Conservation (phyloP, 1,140 invertebrate genomes). For the Pristionchus pacificus region DNA sequence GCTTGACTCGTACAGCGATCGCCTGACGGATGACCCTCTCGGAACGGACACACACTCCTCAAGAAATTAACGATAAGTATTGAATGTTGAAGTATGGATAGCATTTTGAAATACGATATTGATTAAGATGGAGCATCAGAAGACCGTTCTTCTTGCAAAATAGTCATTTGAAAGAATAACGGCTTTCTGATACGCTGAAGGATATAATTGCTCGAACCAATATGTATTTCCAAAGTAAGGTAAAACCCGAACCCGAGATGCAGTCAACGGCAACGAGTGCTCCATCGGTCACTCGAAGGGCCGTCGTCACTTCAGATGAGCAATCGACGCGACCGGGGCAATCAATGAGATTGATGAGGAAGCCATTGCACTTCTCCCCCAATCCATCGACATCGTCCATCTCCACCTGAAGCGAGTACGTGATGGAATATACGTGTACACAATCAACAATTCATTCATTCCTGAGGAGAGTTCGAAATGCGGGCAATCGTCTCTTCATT, state of each 20-base stretch:
- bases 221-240: no score
- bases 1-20: slow-evolving; percentile 96
- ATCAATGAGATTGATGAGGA: slow-evolving; percentile 91
- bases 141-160: no score
- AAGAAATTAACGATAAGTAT: no score
- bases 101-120: no score
- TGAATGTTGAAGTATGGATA: no score
- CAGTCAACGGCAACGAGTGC: slow-evolving; percentile 97
- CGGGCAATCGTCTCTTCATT: slow-evolving; percentile 90
- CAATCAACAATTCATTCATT: slow-evolving; percentile 99
- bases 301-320: slow-evolving; percentile 96
- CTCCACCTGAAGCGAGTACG: background rate
- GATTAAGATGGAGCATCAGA: no score
- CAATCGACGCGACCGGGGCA: slow-evolving; percentile 92
- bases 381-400: background rate
- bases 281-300: slow-evolving; percentile 96
- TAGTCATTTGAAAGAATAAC: no score
- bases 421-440: slow-evolving; percentile 75
- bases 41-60: slow-evolving; percentile 98
- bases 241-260: slow-evolving; percentile 96
- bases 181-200: no score
- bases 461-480: no score
- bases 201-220: no score
- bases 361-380: slow-evolving; percentile 97
- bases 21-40: slow-evolving; percentile 97